A percentile compares a stretch with the other conserved stretches of the same genome.
These are phyloP conservation scores for Eumacrocentrus americanus DNA, from an alignment of 2,888 invertebrate species.

Conservation along the genomic window DNA sequence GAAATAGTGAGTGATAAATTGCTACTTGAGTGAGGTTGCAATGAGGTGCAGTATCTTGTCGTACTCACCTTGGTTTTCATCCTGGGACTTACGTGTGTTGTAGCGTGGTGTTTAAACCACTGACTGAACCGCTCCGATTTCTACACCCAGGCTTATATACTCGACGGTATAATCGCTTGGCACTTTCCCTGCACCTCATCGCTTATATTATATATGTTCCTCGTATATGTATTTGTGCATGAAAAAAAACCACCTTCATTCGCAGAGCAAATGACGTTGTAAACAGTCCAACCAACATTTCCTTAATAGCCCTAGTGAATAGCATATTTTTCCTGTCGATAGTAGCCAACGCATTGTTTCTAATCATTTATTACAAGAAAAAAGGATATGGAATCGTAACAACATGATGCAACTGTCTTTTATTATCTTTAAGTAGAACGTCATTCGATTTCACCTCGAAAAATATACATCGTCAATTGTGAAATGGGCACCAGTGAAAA, in stretches of 20 bases:
- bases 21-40: neutral
- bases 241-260: constrained; percentile 39
- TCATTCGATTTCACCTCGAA: no score
- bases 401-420: no score
- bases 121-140: constrained; percentile 59
- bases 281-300: neutral
- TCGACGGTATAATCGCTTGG: constrained; percentile 54
- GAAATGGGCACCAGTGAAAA: no score
- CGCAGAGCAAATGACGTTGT: constrained; percentile 12
- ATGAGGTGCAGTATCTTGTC: neutral
- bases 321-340: neutral
- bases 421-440: no score
- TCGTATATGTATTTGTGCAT: constrained; percentile 45
- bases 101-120: constrained; percentile 57
- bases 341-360: no score
- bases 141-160: constrained; percentile 57
- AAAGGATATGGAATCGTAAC: no score
- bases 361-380: no score
- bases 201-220: constrained; percentile 49
- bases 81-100: constrained; percentile 52
- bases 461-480: no score
- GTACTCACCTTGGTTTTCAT: constrained; percentile 58
- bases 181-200: constrained; percentile 59
- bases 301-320: neutral
- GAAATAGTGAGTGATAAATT: neutral